Base-by-base conservation (phyloP, 1,140 invertebrate species). In the Microplitis mediator region DNA sequence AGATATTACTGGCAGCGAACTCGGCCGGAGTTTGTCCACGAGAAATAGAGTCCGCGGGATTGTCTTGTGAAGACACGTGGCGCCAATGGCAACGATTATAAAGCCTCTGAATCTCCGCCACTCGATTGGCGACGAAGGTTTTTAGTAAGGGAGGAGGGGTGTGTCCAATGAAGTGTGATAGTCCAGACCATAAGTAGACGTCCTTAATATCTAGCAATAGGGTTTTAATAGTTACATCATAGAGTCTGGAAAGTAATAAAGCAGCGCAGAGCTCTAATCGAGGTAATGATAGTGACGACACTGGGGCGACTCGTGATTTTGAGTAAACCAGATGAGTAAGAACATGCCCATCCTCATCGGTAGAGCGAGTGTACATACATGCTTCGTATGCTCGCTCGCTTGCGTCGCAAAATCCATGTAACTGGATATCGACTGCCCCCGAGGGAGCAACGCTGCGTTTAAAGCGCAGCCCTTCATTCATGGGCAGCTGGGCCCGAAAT, bases 371-470 rank as follows among this genome's bases (percentile, higher is more conserved):
- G 32, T 72, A 72, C 3, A 84, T 16, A 51, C 77, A 80, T 2
- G 82, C 82, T 0, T 78, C 82, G 58, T 85, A 87, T 0, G 78
- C 81, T 0, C 3, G 9, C 35, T 78, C 70, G 6, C 77, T 82
- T 0, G 81, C 80, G 51, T 87, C 85, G 4, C 75, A 78, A 67
- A 86, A 87, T 1, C 82, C 85, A 62, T 85, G 80, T 0, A 83
- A 2, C 67, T 84, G 58, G 3, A 75, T 60, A 0, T 16, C 0
- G 0, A 0, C 3, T 6, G 4, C 2, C 0, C 69, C 9, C 0
- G 5, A 1, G 0, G 54, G n/a, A n/a, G 65, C 4, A 13, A 76
- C 4, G n/a, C 34, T 1, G 0, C 74, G 60, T 9, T 11, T 8
- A 3, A 72, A 51, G 2, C 2, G 1, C 0, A 79, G 4, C 0